Evolutionary conservation across 2,888 invertebrate genomes (phyloP).

Genomic region (Gibbula magus): DNA sequence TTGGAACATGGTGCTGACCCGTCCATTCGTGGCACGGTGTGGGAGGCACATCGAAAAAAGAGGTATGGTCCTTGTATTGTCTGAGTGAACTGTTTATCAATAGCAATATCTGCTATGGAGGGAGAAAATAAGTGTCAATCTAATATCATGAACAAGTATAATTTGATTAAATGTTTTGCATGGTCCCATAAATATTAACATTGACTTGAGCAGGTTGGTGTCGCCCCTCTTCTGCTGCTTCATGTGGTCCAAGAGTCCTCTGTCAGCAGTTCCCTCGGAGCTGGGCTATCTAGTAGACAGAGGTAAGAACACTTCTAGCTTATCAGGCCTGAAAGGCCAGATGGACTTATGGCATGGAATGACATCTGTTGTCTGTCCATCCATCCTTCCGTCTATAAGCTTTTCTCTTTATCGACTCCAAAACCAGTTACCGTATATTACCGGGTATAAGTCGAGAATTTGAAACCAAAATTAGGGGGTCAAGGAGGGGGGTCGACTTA

Average conservation of each 20-base stretch:
- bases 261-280: conserved; percentile 51
- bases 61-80: conserved; percentile 39
- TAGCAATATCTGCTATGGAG: too few relatives aligned
- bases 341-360: too few relatives aligned
- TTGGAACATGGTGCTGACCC: conserved; percentile 61
- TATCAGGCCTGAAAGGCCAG: too few relatives aligned
- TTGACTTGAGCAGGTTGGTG: conserved; percentile 54
- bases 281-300: conserved; percentile 63
- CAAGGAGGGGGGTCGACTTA: too few relatives aligned
- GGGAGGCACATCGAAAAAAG: conserved; percentile 62
- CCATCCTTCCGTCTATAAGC: neutral
- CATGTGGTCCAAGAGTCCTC: conserved; percentile 49
- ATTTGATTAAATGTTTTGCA: neutral
- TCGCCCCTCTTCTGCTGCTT: conserved; percentile 65
- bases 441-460: too few relatives aligned
- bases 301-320: conserved; percentile 44
- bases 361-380: neutral
- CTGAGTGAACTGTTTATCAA: too few relatives aligned
- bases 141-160: neutral
- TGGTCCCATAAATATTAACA: neutral
- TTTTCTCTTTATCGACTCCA: too few relatives aligned
- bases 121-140: neutral
- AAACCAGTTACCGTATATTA: too few relatives aligned
- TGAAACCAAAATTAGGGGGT: too few relatives aligned
- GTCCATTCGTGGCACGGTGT: conserved; percentile 57